Conservation (phyloP, 2,888 invertebrate genomes). For the Oscheius myriophilus region DNA sequence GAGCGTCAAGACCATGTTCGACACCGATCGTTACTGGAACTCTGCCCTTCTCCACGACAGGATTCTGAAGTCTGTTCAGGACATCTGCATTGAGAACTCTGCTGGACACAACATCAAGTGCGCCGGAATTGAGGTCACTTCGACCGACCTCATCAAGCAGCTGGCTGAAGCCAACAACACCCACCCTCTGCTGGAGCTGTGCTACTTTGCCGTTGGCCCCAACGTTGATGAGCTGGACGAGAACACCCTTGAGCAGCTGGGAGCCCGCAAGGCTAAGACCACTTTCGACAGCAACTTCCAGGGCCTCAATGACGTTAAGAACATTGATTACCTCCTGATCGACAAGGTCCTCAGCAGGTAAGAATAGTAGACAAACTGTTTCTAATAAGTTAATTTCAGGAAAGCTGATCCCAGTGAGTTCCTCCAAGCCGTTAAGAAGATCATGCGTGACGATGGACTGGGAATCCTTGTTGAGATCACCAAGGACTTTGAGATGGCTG, state of each 20-base stretch:
- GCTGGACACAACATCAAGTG: conserved; percentile 65
- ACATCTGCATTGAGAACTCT: conserved; percentile 70
- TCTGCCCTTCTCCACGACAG: conserved; percentile 61
- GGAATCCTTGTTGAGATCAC: conserved; percentile 72
- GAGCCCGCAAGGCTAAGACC: conserved; percentile 58
- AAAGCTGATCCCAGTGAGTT: conserved; percentile 64
- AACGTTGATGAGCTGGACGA: conserved; percentile 67
- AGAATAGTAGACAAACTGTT: conserved; percentile 4
- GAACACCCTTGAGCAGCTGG: conserved; percentile 64
- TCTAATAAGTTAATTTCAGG: conserved; percentile 30
- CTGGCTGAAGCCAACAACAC: conserved; percentile 60
- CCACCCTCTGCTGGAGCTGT: conserved; percentile 68
- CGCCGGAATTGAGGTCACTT: conserved; percentile 64
- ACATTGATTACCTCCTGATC: conserved; percentile 65
- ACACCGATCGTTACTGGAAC: conserved; percentile 66
- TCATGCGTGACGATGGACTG: conserved; percentile 72
- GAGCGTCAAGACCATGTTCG: conserved; percentile 60
- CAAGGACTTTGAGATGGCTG: conserved; percentile 66
- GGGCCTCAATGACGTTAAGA: conserved; percentile 60
- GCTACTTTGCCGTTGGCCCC: conserved; percentile 38
- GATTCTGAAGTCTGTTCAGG: conserved; percentile 64
- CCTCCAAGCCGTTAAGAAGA: conserved; percentile 55
- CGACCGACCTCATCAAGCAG: conserved; percentile 62
- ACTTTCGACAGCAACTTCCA: conserved; percentile 54
- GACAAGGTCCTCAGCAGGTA: conserved; percentile 64